phyloP scores from a whole-genome alignment of 2,797 vertebrate species.

The Helostoma temminkii region DNA sequence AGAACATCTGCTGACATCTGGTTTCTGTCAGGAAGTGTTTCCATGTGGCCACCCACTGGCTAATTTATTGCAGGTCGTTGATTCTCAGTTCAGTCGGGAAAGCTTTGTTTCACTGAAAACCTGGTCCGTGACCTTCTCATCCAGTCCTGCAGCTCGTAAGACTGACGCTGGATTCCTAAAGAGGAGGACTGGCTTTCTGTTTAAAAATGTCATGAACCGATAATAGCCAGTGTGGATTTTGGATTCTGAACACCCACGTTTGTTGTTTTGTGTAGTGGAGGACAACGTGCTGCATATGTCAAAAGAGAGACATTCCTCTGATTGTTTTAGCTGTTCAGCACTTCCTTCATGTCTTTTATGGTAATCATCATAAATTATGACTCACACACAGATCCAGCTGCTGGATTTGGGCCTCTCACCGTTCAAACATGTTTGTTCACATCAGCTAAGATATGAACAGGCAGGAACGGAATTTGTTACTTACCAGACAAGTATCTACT shows the following conservation, averaged over 20 bases:
- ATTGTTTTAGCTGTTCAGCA: not conserved
- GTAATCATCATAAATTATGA: no score
- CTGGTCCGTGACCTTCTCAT: not conserved
- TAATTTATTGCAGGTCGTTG: not conserved
- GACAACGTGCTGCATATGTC: not conserved
- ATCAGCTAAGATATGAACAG: no score
- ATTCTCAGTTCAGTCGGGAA: not conserved
- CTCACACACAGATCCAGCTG: no score
- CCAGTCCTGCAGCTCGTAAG: not conserved
- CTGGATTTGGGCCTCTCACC: no score
- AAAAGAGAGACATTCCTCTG: not conserved
- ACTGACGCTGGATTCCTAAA: not conserved
- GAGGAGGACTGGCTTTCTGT: no score
- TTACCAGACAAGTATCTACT: no score
- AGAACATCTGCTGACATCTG: slow-evolving; percentile 4
- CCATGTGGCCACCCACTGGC: not conserved
- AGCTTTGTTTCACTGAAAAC: not conserved
- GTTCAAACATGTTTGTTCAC: no score
- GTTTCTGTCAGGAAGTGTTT: not conserved
- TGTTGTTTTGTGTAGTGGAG: not conserved
- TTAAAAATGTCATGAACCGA: no score
- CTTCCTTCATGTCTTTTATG: no score
- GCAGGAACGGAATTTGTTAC: no score
- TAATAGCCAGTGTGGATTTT: no score
- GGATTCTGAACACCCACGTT: no score